phyloP scores from a whole-genome alignment of 37 sponge, comb jelly and placozoan genomes.

The Cladorhizidae sp. region DNA sequence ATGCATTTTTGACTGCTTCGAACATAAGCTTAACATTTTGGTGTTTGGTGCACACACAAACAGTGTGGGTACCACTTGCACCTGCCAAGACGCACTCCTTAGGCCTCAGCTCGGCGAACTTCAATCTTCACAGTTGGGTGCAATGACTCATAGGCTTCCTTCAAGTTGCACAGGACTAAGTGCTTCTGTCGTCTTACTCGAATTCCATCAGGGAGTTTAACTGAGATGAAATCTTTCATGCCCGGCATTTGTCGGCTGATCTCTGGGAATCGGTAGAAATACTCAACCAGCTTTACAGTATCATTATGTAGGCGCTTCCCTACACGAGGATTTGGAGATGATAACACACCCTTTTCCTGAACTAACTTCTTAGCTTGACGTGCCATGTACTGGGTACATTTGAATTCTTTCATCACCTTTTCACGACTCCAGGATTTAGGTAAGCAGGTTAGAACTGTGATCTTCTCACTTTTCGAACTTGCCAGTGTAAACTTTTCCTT shows the following conservation, averaged over 20 bases:
- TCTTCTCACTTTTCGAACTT: neutral
- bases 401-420: conserved; percentile 1
- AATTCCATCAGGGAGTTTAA: conserved; percentile 8
- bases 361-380: conserved; percentile 26
- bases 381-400: conserved; percentile 3
- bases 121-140: conserved; percentile 27
- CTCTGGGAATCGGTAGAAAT: conserved; percentile 15
- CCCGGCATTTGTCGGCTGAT: conserved; percentile 23
- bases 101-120: conserved; percentile 35
- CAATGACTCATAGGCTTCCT: conserved; percentile 10
- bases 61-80: conserved; percentile 42
- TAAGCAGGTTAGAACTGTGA: neutral
- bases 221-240: conserved; percentile 21
- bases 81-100: conserved; percentile 34
- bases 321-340: conserved; percentile 11
- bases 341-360: conserved; percentile 16
- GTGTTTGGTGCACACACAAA: conserved; percentile 46
- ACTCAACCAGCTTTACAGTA: neutral
- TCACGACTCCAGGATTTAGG: conserved; percentile 12
- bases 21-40: conserved; percentile 43
- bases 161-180: conserved; percentile 24
- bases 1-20: neutral
- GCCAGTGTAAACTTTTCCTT: neutral
- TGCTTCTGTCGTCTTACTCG: conserved; percentile 20
- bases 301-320: neutral